These are phyloP conservation scores for Orius insidiosus DNA, from an alignment of 1,140 invertebrate species.

Conservation along the genomic window DNA sequence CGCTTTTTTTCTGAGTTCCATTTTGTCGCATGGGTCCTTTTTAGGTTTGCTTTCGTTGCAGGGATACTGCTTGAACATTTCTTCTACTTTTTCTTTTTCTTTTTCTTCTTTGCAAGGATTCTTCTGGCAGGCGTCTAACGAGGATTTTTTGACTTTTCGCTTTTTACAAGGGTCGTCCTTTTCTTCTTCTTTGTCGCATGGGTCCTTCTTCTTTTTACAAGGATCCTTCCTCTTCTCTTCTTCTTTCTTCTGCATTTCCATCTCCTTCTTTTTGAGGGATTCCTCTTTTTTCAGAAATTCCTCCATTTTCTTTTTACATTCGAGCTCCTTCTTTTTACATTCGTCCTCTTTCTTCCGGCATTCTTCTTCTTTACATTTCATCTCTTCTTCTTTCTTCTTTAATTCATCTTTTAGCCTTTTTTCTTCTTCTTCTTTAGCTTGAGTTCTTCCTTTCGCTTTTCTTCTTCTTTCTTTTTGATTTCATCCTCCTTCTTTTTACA, in stretches of 20 bases:
- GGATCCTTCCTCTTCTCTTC: constrained; percentile 1
- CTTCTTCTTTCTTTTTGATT: no score
- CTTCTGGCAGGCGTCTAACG: neutral
- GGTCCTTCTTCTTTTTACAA: constrained; percentile 6
- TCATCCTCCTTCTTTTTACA: neutral
- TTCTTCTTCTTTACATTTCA: neutral
- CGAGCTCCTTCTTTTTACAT: no score
- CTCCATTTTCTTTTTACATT: no score
- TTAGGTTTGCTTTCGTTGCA: no score
- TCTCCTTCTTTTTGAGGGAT: neutral
- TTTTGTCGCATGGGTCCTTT: no score
- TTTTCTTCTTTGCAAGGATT: neutral
- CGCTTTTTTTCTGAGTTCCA: no score
- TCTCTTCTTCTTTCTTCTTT: neutral
- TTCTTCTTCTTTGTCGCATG: constrained; percentile 3
- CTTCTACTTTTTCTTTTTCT: no score
- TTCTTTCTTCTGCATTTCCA: neutral
- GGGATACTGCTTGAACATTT: no score
- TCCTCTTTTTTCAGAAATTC: neutral
- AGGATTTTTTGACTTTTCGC: constrained; percentile 1
- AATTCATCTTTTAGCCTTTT: neutral
- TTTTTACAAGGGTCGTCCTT: constrained; percentile 1
- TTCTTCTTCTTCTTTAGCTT: neutral
- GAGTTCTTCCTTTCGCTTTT: no score
- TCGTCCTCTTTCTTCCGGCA: no score